These are phyloP conservation scores for Chironomus riparius DNA, from an alignment of 2,888 invertebrate species.

Conservation along the genomic window DNA sequence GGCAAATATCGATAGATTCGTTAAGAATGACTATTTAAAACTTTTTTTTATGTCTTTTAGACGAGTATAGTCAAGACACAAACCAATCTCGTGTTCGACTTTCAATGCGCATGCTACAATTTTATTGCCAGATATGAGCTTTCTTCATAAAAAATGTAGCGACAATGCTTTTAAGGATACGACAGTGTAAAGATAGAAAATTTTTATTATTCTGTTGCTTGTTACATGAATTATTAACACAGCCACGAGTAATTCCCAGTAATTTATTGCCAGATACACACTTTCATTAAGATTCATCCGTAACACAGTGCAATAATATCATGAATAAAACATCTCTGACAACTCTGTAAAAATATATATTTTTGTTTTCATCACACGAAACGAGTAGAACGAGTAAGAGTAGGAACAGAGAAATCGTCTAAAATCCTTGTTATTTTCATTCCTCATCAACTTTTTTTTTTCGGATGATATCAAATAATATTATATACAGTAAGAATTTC, in stretches of 20 bases:
- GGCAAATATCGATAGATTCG: too few relatives aligned
- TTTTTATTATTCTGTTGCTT: too few relatives aligned
- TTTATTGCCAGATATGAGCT: not conserved
- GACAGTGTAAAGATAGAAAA: too few relatives aligned
- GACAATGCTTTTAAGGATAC: too few relatives aligned
- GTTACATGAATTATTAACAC: not conserved
- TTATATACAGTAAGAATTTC: not conserved
- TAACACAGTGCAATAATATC: not conserved
- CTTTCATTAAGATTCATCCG: not conserved
- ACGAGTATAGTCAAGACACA: not conserved
- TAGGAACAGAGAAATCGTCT: not conserved
- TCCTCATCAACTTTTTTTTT: not conserved
- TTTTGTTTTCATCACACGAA: conserved; percentile 13
- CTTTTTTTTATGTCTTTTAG: not conserved
- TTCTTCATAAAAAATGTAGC: conserved; percentile 7
- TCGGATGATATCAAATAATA: not conserved
- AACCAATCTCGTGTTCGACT: not conserved
- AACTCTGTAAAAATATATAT: not conserved
- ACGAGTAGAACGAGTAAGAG: not conserved
- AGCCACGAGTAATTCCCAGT: not conserved
- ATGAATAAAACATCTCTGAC: not conserved
- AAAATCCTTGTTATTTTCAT: conserved; percentile 17
- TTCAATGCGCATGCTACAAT: not conserved
- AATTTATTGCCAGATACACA: not conserved
- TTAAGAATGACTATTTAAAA: too few relatives aligned